These are phyloP conservation scores for Proales similis DNA, from an alignment of 1,140 invertebrate species.

Conservation along the genomic window DNA sequence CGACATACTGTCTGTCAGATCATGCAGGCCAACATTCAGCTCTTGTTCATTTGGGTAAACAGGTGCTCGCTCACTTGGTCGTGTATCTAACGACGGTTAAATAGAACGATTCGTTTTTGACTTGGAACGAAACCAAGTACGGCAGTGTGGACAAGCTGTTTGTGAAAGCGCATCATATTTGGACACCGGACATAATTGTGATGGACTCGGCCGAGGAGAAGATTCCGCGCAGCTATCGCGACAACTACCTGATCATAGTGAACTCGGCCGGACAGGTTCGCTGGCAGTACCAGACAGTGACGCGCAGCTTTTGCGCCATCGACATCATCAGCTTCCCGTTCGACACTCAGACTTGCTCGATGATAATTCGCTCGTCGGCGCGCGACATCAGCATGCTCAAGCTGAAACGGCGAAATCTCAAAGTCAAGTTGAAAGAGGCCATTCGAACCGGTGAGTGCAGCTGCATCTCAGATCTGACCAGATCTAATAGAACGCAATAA, in stretches of 20 bases:
- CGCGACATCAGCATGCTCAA: slow-evolving; percentile 8
- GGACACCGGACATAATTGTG: slow-evolving; percentile 35
- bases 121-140: slow-evolving; percentile 19
- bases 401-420: slow-evolving; percentile 1
- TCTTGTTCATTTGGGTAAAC: no score
- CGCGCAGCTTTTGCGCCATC: slow-evolving; percentile 18
- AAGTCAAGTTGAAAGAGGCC: slow-evolving; percentile 22
- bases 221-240: slow-evolving; percentile 14
- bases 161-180: slow-evolving; percentile 22
- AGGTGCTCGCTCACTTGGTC: no score
- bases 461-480: no score
- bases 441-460: slow-evolving; percentile 30
- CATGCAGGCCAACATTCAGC: no score
- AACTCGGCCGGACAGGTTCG: slow-evolving; percentile 31
- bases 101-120: slow-evolving; percentile 32
- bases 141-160: slow-evolving; percentile 14
- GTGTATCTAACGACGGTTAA: no score
- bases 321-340: slow-evolving; percentile 33
- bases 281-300: slow-evolving; percentile 28
- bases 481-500: no score
- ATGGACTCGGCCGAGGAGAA: slow-evolving; percentile 37
- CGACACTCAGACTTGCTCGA: slow-evolving; percentile 24
- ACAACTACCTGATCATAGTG: slow-evolving; percentile 33
- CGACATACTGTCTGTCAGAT: no score
- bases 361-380: slow-evolving; percentile 16